Percentiles rank a stretch among this genome's conserved stretches.
Conservation (phyloP, 1,140 invertebrate genomes). For the Tachypleus tridentatus region DNA sequence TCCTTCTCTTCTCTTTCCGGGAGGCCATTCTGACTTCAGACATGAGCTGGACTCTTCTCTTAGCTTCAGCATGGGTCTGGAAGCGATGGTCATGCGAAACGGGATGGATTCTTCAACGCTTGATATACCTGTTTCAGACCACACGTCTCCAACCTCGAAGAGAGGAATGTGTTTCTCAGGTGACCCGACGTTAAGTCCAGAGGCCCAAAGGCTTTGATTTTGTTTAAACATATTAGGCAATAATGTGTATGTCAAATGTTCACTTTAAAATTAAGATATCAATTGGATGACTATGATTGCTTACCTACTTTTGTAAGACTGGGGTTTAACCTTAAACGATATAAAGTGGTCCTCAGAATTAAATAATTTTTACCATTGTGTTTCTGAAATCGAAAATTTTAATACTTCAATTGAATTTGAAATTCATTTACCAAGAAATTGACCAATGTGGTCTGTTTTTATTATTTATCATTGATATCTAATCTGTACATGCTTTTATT, state of each 20-base stretch:
- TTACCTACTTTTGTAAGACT: neutral
- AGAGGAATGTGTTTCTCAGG: slow-evolving; percentile 15
- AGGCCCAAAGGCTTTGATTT: slow-evolving; percentile 16
- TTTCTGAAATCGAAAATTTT: neutral
- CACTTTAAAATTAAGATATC: slow-evolving; percentile 8
- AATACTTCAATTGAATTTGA: neutral
- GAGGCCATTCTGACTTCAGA: slow-evolving; percentile 9
- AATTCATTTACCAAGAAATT: too few relatives aligned
- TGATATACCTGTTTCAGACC: slow-evolving; percentile 3
- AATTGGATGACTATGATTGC: slow-evolving; percentile 6
- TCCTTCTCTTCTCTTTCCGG: slow-evolving; percentile 8
- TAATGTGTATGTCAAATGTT: slow-evolving; percentile 10
- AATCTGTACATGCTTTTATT: too few relatives aligned
- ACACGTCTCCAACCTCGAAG: slow-evolving; percentile 13
- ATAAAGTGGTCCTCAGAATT: slow-evolving; percentile 4
- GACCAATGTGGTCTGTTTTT: too few relatives aligned
- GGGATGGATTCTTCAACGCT: neutral
- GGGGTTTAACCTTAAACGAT: slow-evolving; percentile 7
- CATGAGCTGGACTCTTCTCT: slow-evolving; percentile 15
- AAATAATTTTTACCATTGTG: slow-evolving; percentile 12
- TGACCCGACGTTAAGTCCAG: slow-evolving; percentile 17
- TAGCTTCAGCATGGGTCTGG: slow-evolving; percentile 10
- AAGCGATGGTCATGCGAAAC: slow-evolving; percentile 8
- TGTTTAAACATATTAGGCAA: neutral
- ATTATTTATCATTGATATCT: too few relatives aligned